Evolutionary conservation across 2,113 vertebrate genomes (phyloP), one percentile per base, ranked within the genome.

Genomic region (Mobula hypostoma): DNA sequence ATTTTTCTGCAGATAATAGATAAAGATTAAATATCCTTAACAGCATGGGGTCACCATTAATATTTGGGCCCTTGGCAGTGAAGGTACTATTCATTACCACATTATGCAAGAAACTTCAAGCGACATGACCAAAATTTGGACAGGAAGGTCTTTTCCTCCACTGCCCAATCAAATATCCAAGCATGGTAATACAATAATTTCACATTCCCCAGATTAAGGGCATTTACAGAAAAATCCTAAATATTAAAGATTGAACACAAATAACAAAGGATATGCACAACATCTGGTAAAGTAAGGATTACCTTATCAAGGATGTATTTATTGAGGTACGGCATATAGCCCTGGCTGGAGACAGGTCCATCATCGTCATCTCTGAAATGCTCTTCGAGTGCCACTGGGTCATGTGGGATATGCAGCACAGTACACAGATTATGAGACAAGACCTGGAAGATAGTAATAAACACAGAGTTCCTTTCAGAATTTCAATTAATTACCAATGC

Each of bases 391-490:
- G 98, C 98, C 94, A 99, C 98, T 0, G 98, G 98, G 93, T 99
- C 98, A 0, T 99, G 98, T 9, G 98, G 98, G 95, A 99, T 99
- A 94, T 96, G 95, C 95, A 99, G 96, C 94, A 99, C 98, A 0
- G 98, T 99, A 96, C 98, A 99, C 94, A 99, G 97, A 96, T 99
- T 99, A 96, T 99, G 98, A 72, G 98, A 99, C 94, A 99, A 96
- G 94, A 99, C 98, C 98, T 99, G 96, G 83, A 94, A 95, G 0
- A 94, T 94, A 87, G 40, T 94, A 8, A 0, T 2, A 56, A 0
- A 27, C 58, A 91, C 66, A 21, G 78, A 32, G 36, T 93, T 72
- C 66, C 29, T 63, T 40, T 68, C 36, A 92, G 27, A 63, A 32
- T 91, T n/a, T 68, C 63, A 63, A 66, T 19, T 2, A 1, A 24